Conservation (phyloP, 2,797 vertebrate genomes). For the Sebastes kiyomatsui region DNA sequence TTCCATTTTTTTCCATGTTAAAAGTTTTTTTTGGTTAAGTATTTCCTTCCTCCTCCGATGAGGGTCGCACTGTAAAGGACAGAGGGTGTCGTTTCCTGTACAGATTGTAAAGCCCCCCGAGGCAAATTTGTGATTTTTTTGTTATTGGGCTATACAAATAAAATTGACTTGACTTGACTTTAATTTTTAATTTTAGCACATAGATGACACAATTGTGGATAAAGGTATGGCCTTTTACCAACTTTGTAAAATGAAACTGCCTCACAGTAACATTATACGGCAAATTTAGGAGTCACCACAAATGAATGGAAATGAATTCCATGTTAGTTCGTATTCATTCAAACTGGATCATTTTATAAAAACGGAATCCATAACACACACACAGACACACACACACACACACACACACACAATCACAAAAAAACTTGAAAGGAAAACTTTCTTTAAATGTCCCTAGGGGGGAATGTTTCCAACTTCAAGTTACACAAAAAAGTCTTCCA, state of each 20-base stretch:
- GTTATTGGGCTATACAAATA: too few species aligned
- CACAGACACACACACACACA: too few species aligned
- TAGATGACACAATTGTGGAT: not conserved
- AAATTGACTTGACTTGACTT: not conserved
- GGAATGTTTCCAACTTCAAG: not conserved
- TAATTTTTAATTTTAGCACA: not conserved
- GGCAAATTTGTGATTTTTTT: too few species aligned
- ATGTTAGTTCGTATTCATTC: not conserved
- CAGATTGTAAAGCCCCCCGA: too few species aligned
- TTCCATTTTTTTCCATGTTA: too few species aligned
- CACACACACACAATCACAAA: too few species aligned
- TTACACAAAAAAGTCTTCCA: not conserved
- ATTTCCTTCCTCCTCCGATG: too few species aligned
- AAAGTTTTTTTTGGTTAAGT: too few species aligned
- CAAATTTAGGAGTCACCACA: not conserved
- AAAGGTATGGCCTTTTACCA: not conserved
- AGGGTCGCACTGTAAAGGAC: too few species aligned
- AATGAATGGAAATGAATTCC: not conserved
- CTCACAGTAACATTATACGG: not conserved
- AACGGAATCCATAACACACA: not conserved
- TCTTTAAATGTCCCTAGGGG: not conserved
- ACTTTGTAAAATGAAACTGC: not conserved
- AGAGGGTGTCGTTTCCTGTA: too few species aligned
- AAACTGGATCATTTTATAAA: not conserved
- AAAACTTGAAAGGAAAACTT: not conserved